Evolutionary conservation across 2,113 vertebrate genomes (phyloP), one percentile per base, ranked within the genome.

Genomic region (Ammodytes dubius): DNA sequence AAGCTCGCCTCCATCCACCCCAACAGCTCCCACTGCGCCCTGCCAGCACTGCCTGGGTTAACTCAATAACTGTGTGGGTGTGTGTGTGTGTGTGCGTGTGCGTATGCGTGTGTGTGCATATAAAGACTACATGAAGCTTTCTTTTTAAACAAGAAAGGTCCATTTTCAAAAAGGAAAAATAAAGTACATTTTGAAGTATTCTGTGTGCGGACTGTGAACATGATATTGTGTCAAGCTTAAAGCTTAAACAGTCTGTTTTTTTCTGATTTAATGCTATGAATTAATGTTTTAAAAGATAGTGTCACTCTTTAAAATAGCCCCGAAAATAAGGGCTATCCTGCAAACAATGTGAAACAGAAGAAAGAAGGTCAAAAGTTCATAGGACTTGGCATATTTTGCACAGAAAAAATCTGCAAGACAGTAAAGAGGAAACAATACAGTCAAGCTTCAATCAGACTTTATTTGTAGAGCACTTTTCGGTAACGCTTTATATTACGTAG

Each of bases 1-100:
- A 93, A 46, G 56, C 85, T 85, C 39, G 57, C 77, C 82, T 86
- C n/a, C 63, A 9, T 92, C 87, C 89, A 85, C 91, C 92, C 91
- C 87, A 89, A 81, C 74, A 89, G 70, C 79, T 88, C 88, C 84
- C 82, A 69, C 76, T 82, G 88, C 73, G 57, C 72, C 87, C 87
- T 79, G 71, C 82, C 71, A 86, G 75, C 75, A 80, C 70, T 40
- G 70, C 65, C 74, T 40, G 79, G 81, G 91, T 89, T 88, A 89
- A 89, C 67, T 82, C 13, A 27, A 4, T 69, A 47, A 43, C 2
- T 65, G 14, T 68, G 42, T 60, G 79, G 57, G 53, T 61, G 78
- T 65, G 66, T 52, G n/a, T 45, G 27, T 37, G 63, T 57, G 42
- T 60, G 56, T 15, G 79, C 47, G 56, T 10, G 11, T 69, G 57